Conservation (phyloP, 2,113 vertebrate species). For the Circaetus gallicus region DNA sequence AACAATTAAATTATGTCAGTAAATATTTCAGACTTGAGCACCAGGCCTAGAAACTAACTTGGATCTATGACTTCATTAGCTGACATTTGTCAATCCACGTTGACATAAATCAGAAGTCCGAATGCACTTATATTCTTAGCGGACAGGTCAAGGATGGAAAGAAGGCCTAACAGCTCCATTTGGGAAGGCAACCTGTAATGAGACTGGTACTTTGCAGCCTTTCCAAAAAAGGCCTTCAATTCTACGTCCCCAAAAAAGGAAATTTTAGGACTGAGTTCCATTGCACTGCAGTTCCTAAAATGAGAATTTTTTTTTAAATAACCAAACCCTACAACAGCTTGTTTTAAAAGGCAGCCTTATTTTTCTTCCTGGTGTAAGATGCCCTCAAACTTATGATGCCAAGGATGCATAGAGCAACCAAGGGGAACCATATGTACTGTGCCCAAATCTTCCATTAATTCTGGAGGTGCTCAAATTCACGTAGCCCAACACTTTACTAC, state of each 20-base stretch:
- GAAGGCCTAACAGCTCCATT: not conserved
- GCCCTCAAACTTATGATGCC: not conserved
- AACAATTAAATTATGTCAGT: not conserved
- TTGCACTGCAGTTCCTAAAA: not conserved
- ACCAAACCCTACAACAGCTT: not conserved
- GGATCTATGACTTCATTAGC: not conserved
- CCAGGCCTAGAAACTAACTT: not conserved
- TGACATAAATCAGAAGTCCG: not conserved
- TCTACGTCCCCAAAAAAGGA: not conserved
- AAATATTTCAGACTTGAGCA: not conserved
- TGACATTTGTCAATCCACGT: rapidly evolving
- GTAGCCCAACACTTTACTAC: not conserved
- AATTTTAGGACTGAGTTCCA: not conserved
- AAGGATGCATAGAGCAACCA: not conserved
- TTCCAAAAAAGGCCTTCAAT: not conserved
- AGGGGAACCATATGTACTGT: rapidly evolving
- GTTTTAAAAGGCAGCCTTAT: not conserved
- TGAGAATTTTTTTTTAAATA: not conserved
- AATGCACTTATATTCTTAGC: not conserved
- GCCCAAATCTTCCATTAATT: not conserved
- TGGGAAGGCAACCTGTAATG: not conserved
- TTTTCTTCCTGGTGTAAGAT: not conserved
- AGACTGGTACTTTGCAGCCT: not conserved
- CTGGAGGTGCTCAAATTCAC: not conserved
- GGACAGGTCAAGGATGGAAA: not conserved